phyloP scores from a whole-genome alignment of 2,888 invertebrate genomes.

The Odontothrips loti region DNA sequence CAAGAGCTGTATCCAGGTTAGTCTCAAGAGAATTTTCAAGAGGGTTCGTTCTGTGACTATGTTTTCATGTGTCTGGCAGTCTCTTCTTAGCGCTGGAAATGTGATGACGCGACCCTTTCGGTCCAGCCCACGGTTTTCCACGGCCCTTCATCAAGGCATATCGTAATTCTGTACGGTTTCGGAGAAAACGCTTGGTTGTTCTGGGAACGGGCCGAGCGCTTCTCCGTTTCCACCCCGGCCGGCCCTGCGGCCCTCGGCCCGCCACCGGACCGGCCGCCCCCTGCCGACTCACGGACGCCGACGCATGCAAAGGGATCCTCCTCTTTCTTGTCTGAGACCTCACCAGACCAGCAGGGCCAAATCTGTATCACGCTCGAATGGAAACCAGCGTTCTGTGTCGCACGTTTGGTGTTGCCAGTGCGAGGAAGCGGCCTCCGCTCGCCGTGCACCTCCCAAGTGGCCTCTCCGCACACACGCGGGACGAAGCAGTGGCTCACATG shows the following conservation, averaged over 20 bases:
- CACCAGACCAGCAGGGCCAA: no score
- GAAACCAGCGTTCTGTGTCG: no score
- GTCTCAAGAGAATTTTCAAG: no score
- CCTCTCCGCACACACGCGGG: background rate
- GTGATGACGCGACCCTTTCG: background rate
- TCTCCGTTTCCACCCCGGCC: background rate
- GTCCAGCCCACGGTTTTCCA: background rate
- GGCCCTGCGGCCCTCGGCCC: background rate
- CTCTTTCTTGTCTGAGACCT: no score
- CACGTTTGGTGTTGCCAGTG: no score
- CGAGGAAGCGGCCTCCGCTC: background rate
- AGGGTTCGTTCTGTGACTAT: no score
- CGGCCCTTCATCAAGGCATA: background rate
- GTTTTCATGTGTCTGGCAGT: no score
- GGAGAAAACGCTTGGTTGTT: conserved; percentile 11
- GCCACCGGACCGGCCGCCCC: no score
- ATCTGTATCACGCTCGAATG: no score
- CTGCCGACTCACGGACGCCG: no score
- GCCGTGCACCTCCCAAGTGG: background rate
- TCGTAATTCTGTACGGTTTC: conserved; percentile 16
- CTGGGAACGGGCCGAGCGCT: conserved; percentile 2
- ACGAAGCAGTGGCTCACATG: background rate
- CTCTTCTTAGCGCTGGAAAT: background rate
- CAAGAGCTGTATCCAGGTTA: no score
- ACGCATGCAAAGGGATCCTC: no score